Evolutionary conservation across 2,888 invertebrate species (phyloP), one percentile per base, ranked within the genome.

Genomic region (Tubiluchus corallicola): DNA sequence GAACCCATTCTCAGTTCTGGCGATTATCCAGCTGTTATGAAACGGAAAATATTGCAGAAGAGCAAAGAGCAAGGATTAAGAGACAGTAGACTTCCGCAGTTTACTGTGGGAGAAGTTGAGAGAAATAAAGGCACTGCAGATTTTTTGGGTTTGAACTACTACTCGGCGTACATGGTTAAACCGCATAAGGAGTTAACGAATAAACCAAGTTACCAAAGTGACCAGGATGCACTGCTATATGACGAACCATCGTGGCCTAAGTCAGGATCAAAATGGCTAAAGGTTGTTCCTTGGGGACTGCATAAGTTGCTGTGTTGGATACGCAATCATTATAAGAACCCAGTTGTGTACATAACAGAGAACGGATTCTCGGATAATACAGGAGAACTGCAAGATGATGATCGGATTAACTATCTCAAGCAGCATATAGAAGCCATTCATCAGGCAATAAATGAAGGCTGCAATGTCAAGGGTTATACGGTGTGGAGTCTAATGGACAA

Each of bases 401-500:
- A 40, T 20, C n/a, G 46, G 16, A 43, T 47, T 13, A 42, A 20
- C 9, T 47, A 47, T 21, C 19, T 40, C 19, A 21, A 40, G 13
- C 4, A 9, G n/a, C 9, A 17, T n/a, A 9, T 3, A 17, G 20
- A 44, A 5, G 44, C 44, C 16, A 44, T 39, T 37, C 42, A 44
- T 56, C 20, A n/a, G n/a, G 48, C 53, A 2, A 45, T 47, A 13
- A 17, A 52, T 18, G 59, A 61, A 44, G 57, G 57, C 1, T 56
- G 55, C 20, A 58, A 61, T 37, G 57, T 66, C 3, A 56, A 57
- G 19, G 79, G 75, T 0, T 84, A 82, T 56, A 73, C 77, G 0
- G 73, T 75, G 44, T 82, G 82, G 81, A 77, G 77, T 50, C 63
- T 84, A 15, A 70, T 83, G 63, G 83, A 85, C 55, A 80, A 80